Evolutionary conservation across 2,888 invertebrate genomes (phyloP).

Genomic region (Laspeyria flexula): DNA sequence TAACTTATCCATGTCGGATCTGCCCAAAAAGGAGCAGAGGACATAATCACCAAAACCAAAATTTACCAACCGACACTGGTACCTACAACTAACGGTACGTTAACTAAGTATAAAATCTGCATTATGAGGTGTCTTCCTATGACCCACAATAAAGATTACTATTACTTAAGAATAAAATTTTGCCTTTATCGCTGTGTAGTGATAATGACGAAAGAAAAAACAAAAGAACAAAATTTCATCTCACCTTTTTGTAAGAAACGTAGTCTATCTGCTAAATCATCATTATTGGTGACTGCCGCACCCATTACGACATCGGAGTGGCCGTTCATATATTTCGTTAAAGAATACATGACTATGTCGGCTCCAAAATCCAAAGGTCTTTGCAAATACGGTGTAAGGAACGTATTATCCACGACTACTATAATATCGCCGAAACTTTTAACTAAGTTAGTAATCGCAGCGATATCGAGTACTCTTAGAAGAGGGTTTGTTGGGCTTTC

Average conservation of each 20-base stretch:
- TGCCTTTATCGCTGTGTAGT: too few species aligned
- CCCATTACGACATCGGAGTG: slow-evolving; percentile 99
- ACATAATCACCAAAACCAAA: too few species aligned
- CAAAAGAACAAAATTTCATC: slow-evolving; percentile 5
- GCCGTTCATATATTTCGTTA: slow-evolving; percentile 99
- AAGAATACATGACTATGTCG: slow-evolving; percentile 95
- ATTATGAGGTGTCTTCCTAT: too few species aligned
- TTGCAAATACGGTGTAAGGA: slow-evolving; percentile 96
- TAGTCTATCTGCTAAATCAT: slow-evolving; percentile 89
- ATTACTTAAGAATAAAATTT: too few species aligned
- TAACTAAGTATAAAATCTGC: too few species aligned
- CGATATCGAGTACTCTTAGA: slow-evolving; percentile 95
- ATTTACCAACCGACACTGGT: too few species aligned
- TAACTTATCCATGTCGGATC: too few species aligned
- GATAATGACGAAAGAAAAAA: neutral
- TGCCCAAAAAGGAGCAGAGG: too few species aligned
- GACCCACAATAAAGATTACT: too few species aligned
- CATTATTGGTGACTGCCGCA: slow-evolving; percentile 90
- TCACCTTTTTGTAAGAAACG: slow-evolving; percentile 95
- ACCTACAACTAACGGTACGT: too few species aligned
- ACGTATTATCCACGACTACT: slow-evolving; percentile 42
- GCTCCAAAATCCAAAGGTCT: slow-evolving; percentile 96
- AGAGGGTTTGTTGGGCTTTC: slow-evolving; percentile 99
- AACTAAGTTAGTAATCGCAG: slow-evolving; percentile 87
- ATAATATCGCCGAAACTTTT: slow-evolving; percentile 54